Base-by-base conservation (phyloP, 2,888 invertebrate species). In the Conomelus anceps region DNA sequence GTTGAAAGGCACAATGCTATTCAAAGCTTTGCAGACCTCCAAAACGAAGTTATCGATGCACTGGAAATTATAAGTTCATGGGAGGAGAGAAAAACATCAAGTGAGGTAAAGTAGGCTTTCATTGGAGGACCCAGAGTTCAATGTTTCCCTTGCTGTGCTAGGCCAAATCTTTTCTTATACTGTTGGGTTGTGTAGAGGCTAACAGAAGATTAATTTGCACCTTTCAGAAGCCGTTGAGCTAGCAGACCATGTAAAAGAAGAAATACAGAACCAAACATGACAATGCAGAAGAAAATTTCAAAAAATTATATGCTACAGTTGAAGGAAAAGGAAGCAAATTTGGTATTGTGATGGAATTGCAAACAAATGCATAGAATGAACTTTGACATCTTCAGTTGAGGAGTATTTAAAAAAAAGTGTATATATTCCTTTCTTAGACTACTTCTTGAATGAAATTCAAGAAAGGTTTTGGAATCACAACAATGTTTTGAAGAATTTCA, bases 221-320 rank as follows among this genome's bases (percentile, higher is more conserved):
- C 85, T 88, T 17, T 24, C 88, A 85, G 88, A 86, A 86, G 84
- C 88, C 24, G 24, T 88, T 24, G 3, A 22, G n/a, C 63, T 88
- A 84, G 89, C 87, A 17, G 87, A 89, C 63, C 85, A 86, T 23
- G 29, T 88, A 84, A 29, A 88, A 20, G 24, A 87, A 26, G 26
- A 88, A 34, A 22, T 89, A 23, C 88, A 88, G 34, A 11, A 26
- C n/a, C 26, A 88, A n/a, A 34, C 84, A 85, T n/a, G 84, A 85
- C 7, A 88, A 89, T 41, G 24, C 23, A 13, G 23, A 88, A 88
- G 26, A 4, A 6, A 88, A 89, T 85, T 89, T 89, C 87, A 89
- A 23, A 24, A 6, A 85, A 13, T 29, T 90, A 23, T 90, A 87
- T 23, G 23, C 22, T 17, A 87, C 84, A 20, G 23, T 86, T 26